Percentiles rank a stretch among this genome's conserved stretches.
These are phyloP conservation scores for Orientallactaga bullata DNA, from an alignment of 2,113 vertebrate genomes.

Conservation along the genomic window DNA sequence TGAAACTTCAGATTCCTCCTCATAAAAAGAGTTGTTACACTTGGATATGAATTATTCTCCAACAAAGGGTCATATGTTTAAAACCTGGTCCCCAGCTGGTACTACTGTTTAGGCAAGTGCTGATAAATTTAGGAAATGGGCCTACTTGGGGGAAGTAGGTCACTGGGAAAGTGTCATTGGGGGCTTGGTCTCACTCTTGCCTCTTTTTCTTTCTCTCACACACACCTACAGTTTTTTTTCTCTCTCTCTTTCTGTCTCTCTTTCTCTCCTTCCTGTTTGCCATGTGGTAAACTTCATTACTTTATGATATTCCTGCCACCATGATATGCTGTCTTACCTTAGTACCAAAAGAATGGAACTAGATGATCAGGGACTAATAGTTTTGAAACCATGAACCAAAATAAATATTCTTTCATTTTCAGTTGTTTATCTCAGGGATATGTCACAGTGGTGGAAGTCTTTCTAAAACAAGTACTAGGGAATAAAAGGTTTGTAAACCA, in stretches of 20 bases:
- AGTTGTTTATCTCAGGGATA: not conserved
- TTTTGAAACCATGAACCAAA: not conserved
- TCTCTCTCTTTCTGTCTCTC: not conserved
- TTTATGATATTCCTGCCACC: not conserved
- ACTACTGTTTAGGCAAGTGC: not conserved
- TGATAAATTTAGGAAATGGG: not conserved
- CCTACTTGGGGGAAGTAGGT: not conserved
- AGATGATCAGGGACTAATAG: not conserved
- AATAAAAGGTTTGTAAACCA: constrained; percentile 42
- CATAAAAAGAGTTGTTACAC: not conserved
- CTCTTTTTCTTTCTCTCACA: not conserved
- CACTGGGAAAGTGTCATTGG: not conserved
- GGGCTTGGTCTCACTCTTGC: not conserved
- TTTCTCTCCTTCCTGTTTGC: not conserved
- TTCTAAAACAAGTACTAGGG: not conserved
- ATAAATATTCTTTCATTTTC: not conserved
- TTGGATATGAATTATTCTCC: not conserved
- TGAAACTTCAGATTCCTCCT: constrained; percentile 52
- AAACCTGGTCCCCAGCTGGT: not conserved
- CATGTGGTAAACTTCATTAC: not conserved
- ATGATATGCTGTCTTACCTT: not conserved
- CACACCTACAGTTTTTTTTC: too few relatives aligned
- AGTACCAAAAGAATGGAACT: not conserved
- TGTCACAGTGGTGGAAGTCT: not conserved
- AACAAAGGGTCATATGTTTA: not conserved